Percentiles rank a stretch among this genome's conserved stretches.
Evolutionary conservation across 1,140 invertebrate species (phyloP).

Genomic region (Aporrectodea caliginosa): DNA sequence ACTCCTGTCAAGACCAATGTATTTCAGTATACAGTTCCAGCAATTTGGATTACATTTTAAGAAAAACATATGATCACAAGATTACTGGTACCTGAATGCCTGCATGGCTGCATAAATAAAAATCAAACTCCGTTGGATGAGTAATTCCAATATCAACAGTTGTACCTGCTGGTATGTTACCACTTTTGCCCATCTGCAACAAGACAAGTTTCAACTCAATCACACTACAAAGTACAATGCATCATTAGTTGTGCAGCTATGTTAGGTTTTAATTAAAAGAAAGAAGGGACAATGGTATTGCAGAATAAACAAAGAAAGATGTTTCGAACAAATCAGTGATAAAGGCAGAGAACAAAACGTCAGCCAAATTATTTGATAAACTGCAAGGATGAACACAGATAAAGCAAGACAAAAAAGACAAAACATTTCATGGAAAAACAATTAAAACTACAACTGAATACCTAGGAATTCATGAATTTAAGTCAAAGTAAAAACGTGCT

Average conservation of each 20-base stretch:
- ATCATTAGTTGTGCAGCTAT: not conserved
- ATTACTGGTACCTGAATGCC: conserved; percentile 92
- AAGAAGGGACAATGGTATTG: not conserved
- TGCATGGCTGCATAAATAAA: conserved; percentile 99
- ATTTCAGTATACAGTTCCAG: not conserved
- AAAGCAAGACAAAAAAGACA: no score
- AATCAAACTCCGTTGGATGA: conserved; percentile 99
- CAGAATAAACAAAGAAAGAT: not conserved
- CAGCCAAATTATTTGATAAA: no score
- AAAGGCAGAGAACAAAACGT: no score
- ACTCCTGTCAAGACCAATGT: not conserved
- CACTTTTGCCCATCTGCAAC: conserved; percentile 87
- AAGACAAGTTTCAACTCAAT: not conserved
- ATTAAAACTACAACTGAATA: no score
- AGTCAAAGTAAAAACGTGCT: no score
- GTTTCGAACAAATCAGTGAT: not conserved
- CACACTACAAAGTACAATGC: not conserved
- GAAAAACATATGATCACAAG: not conserved
- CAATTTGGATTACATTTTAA: not conserved
- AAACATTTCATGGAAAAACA: no score
- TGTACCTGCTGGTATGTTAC: conserved; percentile 98
- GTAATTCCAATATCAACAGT: conserved; percentile 99
- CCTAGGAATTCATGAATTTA: no score
- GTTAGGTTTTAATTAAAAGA: not conserved
- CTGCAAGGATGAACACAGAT: no score